Base-by-base conservation (phyloP, 2,888 invertebrate genomes). In the Epirrhoe alternata region DNA sequence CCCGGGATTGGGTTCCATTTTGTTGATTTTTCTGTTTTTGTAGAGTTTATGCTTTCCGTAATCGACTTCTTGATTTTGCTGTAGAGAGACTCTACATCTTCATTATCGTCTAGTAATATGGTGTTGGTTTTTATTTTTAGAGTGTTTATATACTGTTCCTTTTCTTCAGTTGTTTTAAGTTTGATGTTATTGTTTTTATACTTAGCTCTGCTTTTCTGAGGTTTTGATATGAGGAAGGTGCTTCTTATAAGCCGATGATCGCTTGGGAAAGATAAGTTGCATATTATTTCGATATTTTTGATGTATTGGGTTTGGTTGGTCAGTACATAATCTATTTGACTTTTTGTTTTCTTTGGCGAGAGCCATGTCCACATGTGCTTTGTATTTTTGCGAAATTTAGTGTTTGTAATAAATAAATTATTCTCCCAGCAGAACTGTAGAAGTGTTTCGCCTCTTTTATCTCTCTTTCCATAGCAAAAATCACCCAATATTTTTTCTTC, bases 241-340 rank as follows among this genome's bases (percentile, higher is more conserved):
- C 52, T 52, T n/a, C 52, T 30, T 31, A 52, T 0, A 31, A 52
- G 52, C 31, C 52, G 31, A 5, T 52, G 52, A 6, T 52, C 52
- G 5, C 52, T 52, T 1, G 31, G 2, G n/a, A 52, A 52, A 3
- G 52, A 52, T 31, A 31, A 5, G 1, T 5, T 52, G 31, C 14
- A 31, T 5, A 52, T 1, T 5, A 52, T 31, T 31, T 52, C 52
- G 1, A 52, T 52, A n/a, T 52, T 52, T 52, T 30, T 52, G 14
- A 52, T 5, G 3, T 52, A 1, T 12, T 30, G 1, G 12, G 30
- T 52, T 0, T n/a, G 1, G n/a, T 52, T 52, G 30, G 52, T n/a
- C 0, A 52, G n/a, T n/a, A 52, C n/a, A 52, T 52, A 52, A 5
- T 52, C 52, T 52, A 52, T 52, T 31, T 52, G 52, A 10, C 52